Evolutionary conservation across 2,888 invertebrate species (phyloP).

Genomic region (Lasius platythorax): DNA sequence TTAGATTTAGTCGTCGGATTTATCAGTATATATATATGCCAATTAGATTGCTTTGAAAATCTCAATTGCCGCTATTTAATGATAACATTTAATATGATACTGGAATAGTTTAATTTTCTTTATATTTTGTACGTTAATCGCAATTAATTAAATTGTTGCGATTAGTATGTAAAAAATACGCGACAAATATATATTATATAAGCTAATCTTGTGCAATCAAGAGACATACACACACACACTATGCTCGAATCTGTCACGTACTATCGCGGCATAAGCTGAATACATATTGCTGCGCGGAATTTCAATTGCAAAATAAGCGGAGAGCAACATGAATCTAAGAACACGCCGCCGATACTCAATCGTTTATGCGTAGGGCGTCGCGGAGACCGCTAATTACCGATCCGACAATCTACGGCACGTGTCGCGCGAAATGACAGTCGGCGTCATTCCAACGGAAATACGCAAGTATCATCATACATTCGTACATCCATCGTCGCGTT

Average conservation of each 20-base stretch:
- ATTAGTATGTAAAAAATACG: not conserved
- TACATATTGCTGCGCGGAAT: not conserved
- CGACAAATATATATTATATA: constrained; percentile 6
- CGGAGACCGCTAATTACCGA: constrained; percentile 32
- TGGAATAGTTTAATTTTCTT: not conserved
- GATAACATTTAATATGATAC: not conserved
- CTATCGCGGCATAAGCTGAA: not conserved
- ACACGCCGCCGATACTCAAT: not conserved
- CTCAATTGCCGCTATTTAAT: not conserved
- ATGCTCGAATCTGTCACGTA: constrained; percentile 13
- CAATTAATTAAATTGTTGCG: not conserved
- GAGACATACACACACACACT: not conserved
- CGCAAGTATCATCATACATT: not conserved
- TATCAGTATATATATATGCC: not conserved
- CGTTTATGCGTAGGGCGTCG: constrained; percentile 12
- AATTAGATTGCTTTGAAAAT: not conserved
- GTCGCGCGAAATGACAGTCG: constrained; percentile 14
- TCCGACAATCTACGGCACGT: constrained; percentile 26
- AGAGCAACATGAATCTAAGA: constrained; percentile 35
- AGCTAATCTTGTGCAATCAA: not conserved
- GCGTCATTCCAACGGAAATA: not conserved
- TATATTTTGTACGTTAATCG: not conserved
- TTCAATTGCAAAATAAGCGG: constrained; percentile 33
- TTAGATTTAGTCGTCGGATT: not conserved
- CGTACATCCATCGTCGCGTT: not conserved